Percentiles rank a stretch among this genome's conserved stretches.
These are phyloP conservation scores for Macropis europaea DNA, from an alignment of 2,888 invertebrate species.

Conservation along the genomic window DNA sequence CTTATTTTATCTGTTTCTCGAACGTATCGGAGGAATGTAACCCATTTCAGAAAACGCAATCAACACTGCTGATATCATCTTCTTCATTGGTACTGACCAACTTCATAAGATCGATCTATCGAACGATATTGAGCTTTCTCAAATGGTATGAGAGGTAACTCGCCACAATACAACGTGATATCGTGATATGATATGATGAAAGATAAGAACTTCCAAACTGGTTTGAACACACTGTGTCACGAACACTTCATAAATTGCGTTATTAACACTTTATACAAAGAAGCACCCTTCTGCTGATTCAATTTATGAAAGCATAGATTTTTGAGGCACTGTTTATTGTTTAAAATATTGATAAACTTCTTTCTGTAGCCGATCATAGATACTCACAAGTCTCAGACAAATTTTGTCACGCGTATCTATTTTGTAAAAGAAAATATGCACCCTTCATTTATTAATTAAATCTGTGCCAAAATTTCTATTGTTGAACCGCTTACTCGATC, in stretches of 20 bases:
- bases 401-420: not conserved
- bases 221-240: not conserved
- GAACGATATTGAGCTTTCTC: not conserved
- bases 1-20: too few relatives aligned
- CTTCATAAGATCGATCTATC: slow-evolving; percentile 3
- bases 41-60: not conserved
- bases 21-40: not conserved
- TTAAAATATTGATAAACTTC: too few relatives aligned
- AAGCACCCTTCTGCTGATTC: too few relatives aligned
- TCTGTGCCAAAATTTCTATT: too few relatives aligned
- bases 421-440: not conserved
- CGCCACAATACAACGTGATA: not conserved
- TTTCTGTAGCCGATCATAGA: too few relatives aligned
- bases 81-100: slow-evolving; percentile 1
- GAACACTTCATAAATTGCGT: slow-evolving; percentile 2
- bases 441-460: too few relatives aligned
- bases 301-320: too few relatives aligned
- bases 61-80: not conserved
- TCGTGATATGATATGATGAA: not conserved
- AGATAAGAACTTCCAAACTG: not conserved
- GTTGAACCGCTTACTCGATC: too few relatives aligned
- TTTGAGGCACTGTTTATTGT: too few relatives aligned
- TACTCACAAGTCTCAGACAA: too few relatives aligned
- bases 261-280: slow-evolving; percentile 10
- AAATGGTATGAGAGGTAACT: not conserved